Conservation (phyloP, 2,888 invertebrate genomes). For the Drosophila gaucha region DNA sequence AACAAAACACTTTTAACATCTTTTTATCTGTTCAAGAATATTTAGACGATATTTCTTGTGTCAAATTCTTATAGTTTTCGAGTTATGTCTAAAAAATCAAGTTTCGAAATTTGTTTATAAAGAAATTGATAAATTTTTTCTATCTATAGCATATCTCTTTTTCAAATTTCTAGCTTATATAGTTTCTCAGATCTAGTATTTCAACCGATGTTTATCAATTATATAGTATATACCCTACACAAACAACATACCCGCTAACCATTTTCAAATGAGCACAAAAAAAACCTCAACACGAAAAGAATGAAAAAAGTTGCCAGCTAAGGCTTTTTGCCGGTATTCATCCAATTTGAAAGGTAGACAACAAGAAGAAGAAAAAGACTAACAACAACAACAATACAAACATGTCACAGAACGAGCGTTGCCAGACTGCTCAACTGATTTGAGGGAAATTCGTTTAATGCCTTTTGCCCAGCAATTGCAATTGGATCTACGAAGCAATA, state of each 20-base stretch:
- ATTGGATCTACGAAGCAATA: neutral
- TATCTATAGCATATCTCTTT: too few relatives aligned
- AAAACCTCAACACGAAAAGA: neutral
- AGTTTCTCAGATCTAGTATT: neutral
- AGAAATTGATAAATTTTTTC: too few relatives aligned
- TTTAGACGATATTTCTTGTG: too few relatives aligned
- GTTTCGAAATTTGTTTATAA: too few relatives aligned
- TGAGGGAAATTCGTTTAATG: slow-evolving; percentile 58
- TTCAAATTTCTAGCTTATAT: too few relatives aligned
- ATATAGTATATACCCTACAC: too few relatives aligned
- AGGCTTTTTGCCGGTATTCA: slow-evolving; percentile 23
- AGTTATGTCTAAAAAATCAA: too few relatives aligned
- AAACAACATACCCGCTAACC: neutral
- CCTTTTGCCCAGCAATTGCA: slow-evolving; percentile 7
- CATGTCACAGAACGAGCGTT: slow-evolving; percentile 36
- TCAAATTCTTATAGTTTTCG: neutral
- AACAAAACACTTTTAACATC: too few relatives aligned
- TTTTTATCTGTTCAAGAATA: too few relatives aligned
- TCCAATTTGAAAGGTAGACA: slow-evolving; percentile 31
- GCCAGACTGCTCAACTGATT: slow-evolving; percentile 48
- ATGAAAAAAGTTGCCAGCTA: neutral
- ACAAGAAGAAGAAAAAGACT: neutral
- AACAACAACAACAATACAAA: slow-evolving; percentile 22
- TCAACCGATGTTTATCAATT: too few relatives aligned
- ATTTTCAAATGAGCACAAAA: neutral